These are phyloP conservation scores for Xerus rutilus DNA, from an alignment of 2,797 vertebrate species.

Conservation along the genomic window DNA sequence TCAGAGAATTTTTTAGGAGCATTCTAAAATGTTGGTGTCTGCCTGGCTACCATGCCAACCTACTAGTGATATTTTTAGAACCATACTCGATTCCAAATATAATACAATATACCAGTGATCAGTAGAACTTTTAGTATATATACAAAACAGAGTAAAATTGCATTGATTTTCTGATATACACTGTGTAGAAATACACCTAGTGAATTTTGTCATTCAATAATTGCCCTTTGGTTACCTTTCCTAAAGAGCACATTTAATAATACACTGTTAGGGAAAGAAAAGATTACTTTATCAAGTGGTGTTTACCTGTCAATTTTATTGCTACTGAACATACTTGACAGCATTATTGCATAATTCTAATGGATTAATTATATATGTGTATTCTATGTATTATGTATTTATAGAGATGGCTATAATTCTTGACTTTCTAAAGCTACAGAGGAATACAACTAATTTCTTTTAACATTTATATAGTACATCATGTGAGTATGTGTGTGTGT, in stretches of 20 bases:
- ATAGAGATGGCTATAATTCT: slow-evolving; percentile 5
- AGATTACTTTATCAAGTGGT: background rate
- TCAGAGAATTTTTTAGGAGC: background rate
- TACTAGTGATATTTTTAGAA: slow-evolving; percentile 61
- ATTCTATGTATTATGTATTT: background rate
- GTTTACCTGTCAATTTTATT: slow-evolving; percentile 28
- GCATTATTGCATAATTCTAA: slow-evolving; percentile 4
- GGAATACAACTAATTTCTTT: slow-evolving; percentile 38
- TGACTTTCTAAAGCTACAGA: background rate
- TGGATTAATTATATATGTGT: background rate
- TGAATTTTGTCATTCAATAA: slow-evolving; percentile 42
- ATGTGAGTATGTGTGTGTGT: background rate
- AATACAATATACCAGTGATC: slow-evolving; percentile 25
- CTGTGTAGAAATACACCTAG: background rate
- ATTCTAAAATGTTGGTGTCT: slow-evolving; percentile 29
- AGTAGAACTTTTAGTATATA: background rate
- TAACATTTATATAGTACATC: background rate
- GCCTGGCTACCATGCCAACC: background rate
- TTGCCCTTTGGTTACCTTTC: background rate
- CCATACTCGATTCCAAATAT: slow-evolving; percentile 24
- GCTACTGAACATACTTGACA: background rate
- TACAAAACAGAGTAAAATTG: slow-evolving; percentile 40
- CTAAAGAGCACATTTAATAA: background rate
- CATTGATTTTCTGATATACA: slow-evolving; percentile 60
- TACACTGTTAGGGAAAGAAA: slow-evolving; percentile 42